These are phyloP conservation scores for Ceyx erithaca DNA, from an alignment of 2,797 vertebrate species.

Conservation along the genomic window DNA sequence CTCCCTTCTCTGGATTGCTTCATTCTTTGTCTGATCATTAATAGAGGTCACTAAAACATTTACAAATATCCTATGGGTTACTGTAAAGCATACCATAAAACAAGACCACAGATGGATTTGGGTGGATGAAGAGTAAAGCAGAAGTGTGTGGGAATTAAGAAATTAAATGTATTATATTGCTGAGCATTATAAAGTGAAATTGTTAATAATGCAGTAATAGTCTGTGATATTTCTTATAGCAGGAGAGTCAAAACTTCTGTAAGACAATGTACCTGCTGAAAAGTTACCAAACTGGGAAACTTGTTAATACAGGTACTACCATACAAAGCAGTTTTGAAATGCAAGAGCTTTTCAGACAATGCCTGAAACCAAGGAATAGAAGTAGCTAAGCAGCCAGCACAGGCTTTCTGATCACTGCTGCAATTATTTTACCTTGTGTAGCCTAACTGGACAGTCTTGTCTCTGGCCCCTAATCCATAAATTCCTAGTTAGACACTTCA, in stretches of 20 bases:
- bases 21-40: slow-evolving; percentile 17
- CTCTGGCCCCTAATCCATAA: neutral
- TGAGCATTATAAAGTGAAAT: slow-evolving; percentile 35
- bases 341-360: neutral
- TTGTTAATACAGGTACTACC: neutral
- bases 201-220: slow-evolving; percentile 8
- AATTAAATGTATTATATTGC: neutral
- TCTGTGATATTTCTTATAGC: neutral
- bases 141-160: slow-evolving; percentile 31
- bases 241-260: neutral
- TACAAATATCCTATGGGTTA: neutral
- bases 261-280: neutral
- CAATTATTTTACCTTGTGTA: neutral
- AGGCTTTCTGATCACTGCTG: neutral
- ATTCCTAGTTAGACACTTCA: neutral
- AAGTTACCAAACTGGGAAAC: neutral
- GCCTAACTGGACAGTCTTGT: neutral
- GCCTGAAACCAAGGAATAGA: neutral
- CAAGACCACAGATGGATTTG: slow-evolving; percentile 14
- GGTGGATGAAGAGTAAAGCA: slow-evolving; percentile 32
- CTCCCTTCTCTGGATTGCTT: neutral
- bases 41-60: slow-evolving; percentile 32
- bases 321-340: slow-evolving; percentile 1
- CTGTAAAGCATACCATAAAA: neutral
- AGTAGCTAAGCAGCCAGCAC: neutral